Evolutionary conservation across 2,113 vertebrate species (phyloP).

Genomic region (Nestor notabilis): DNA sequence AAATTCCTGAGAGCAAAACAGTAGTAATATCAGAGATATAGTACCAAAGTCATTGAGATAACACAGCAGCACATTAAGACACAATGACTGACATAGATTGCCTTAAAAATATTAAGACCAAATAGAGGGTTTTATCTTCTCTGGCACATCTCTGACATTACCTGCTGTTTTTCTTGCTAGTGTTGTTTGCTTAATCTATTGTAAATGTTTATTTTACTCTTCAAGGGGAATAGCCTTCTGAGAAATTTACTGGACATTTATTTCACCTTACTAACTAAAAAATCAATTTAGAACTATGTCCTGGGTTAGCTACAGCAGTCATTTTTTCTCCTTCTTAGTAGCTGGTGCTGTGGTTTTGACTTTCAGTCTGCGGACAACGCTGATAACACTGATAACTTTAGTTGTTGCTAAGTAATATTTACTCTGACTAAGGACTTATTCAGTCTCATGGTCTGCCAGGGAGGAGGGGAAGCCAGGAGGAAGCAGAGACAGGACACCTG

Average conservation of each 20-base stretch:
- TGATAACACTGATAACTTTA: too few relatives aligned
- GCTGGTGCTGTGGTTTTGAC: too few relatives aligned
- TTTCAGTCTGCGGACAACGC: too few relatives aligned
- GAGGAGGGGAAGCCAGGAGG: too few relatives aligned
- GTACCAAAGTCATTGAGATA: not conserved
- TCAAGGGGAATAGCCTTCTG: not conserved
- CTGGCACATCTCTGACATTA: not conserved
- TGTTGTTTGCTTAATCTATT: not conserved
- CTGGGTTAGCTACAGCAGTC: too few relatives aligned
- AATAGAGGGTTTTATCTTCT: not conserved
- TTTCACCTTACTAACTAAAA: conserved; percentile 1
- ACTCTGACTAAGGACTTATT: too few relatives aligned
- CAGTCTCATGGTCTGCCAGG: too few relatives aligned
- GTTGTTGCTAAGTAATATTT: too few relatives aligned
- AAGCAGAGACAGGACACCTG: too few relatives aligned
- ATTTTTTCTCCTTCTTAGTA: too few relatives aligned
- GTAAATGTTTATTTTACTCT: not conserved
- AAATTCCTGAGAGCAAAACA: not conserved
- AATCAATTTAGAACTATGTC: not conserved
- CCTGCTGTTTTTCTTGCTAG: not conserved
- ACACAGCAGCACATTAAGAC: not conserved
- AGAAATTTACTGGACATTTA: not conserved
- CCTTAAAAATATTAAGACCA: not conserved
- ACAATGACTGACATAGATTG: not conserved
- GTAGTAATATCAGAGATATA: not conserved